These are phyloP conservation scores for Zygothrica quintamaculata DNA, from an alignment of 2,888 invertebrate genomes.

Conservation along the genomic window DNA sequence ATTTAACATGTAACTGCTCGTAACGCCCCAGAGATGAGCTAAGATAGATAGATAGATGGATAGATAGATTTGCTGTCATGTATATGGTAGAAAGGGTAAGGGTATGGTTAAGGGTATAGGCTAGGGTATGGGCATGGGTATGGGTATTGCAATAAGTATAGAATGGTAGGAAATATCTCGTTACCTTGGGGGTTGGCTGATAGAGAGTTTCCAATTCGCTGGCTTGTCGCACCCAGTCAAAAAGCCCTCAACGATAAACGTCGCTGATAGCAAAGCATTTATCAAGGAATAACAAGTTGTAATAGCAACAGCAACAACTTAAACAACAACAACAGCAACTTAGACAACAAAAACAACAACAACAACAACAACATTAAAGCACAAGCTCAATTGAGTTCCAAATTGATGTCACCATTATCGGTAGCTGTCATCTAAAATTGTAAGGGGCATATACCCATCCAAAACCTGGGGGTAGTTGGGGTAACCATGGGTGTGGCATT, in stretches of 20 bases:
- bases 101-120: too few species aligned
- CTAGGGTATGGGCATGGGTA: too few species aligned
- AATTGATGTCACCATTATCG: slow-evolving; percentile 84
- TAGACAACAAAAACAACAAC: slow-evolving; percentile 30
- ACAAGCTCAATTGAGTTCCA: slow-evolving; percentile 83
- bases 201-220: slow-evolving; percentile 68
- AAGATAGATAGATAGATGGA: slow-evolving; percentile 5
- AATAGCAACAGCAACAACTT: slow-evolving; percentile 28
- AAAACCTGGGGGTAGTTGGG: too few species aligned
- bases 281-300: slow-evolving; percentile 65
- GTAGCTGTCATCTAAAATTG: slow-evolving; percentile 80
- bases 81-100: not conserved
- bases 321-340: slow-evolving; percentile 33
- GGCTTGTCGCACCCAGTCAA: slow-evolving; percentile 75
- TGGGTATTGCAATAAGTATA: too few species aligned
- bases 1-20: slow-evolving; percentile 72
- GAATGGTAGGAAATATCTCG: slow-evolving; percentile 30
- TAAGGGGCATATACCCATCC: not conserved
- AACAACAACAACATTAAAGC: slow-evolving; percentile 24
- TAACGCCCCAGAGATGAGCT: slow-evolving; percentile 67
- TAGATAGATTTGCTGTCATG: slow-evolving; percentile 13
- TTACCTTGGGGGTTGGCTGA: slow-evolving; percentile 40
- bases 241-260: slow-evolving; percentile 67
- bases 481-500: slow-evolving; percentile 17
- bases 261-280: slow-evolving; percentile 74